A percentile compares a stretch with the other conserved stretches of the same genome.
Evolutionary conservation across 2,888 invertebrate genomes (phyloP).

Genomic region (Heterodera filipjevi): DNA sequence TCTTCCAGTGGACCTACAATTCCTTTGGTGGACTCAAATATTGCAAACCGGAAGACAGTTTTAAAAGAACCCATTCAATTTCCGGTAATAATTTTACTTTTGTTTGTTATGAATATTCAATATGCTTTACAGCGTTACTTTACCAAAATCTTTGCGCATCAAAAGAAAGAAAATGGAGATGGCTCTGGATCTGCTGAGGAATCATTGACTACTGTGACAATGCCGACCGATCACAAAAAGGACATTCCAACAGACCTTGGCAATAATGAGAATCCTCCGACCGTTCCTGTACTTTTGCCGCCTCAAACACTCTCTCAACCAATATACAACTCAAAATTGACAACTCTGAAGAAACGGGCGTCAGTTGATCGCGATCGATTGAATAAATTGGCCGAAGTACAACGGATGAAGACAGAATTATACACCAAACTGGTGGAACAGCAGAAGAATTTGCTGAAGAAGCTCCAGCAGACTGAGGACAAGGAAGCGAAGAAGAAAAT

Average conservation of each 20-base stretch:
- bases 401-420: constrained; percentile 82
- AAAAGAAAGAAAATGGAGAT: background rate
- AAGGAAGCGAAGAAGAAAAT: constrained; percentile 48
- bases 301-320: background rate
- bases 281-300: background rate
- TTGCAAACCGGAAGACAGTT: background rate
- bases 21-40: background rate
- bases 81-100: background rate
- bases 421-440: constrained; percentile 84
- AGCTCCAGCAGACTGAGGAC: constrained; percentile 75
- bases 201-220: background rate
- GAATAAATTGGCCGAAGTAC: constrained; percentile 71
- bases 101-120: background rate
- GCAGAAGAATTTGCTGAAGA: constrained; percentile 80
- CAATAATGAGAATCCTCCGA: background rate
- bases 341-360: background rate
- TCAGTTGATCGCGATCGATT: constrained; percentile 20
- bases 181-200: background rate
- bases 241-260: background rate
- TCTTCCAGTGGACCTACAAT: constrained; percentile 1
- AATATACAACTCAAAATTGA: background rate
- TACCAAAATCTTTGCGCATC: constrained; percentile 7
- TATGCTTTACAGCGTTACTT: background rate
- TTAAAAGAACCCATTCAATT: background rate
- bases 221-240: background rate